Evolutionary conservation across 92 coral and sea anemone species (phyloP).

Genomic region (Meandrina meandrites): DNA sequence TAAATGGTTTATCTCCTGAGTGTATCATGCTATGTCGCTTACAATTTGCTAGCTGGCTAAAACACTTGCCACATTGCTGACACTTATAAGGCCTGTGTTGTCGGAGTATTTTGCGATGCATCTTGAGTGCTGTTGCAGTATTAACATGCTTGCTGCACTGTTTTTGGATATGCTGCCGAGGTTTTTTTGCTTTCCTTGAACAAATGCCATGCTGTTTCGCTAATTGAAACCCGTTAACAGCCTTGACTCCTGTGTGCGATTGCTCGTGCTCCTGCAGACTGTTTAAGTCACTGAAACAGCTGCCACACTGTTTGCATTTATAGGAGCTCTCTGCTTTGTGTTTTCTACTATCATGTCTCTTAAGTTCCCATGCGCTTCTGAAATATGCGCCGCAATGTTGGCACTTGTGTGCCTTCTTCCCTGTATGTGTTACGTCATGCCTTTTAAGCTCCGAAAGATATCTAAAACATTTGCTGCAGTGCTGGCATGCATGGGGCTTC

Average conservation of each 20-base stretch:
- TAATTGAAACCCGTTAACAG: neutral
- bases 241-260: neutral
- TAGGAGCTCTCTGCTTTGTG: neutral
- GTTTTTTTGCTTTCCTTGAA: neutral
- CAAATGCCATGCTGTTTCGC: neutral
- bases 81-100: conserved; percentile 34
- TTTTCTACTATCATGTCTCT: neutral
- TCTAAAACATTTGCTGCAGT: neutral
- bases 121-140: neutral
- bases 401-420: neutral
- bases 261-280: neutral
- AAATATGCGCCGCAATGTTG: neutral
- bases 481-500: neutral
- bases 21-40: conserved; percentile 22
- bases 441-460: neutral
- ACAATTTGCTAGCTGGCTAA: neutral
- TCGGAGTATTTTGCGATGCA: conserved; percentile 33
- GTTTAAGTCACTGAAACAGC: neutral
- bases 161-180: neutral
- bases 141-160: conserved; percentile 42
- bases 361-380: neutral
- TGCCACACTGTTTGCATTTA: neutral
- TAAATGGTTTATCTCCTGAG: conserved; percentile 44
- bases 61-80: conserved; percentile 42
- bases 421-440: conserved; percentile 3